Percentiles rank a stretch among this genome's conserved stretches.
phyloP scores from a whole-genome alignment of 2,888 invertebrate genomes.

The Sphinx pinastri region DNA sequence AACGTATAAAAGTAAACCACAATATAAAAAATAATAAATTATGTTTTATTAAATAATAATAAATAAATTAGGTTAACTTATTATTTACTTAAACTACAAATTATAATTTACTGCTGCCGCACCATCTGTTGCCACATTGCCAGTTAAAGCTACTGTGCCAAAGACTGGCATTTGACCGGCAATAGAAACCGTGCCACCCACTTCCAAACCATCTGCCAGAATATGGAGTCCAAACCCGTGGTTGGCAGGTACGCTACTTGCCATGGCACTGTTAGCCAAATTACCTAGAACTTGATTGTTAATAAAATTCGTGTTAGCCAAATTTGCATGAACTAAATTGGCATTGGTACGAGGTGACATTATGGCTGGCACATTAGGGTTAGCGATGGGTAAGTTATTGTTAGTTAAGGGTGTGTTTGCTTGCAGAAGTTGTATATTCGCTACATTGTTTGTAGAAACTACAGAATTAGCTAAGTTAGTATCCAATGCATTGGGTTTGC shows the following conservation, averaged over 20 bases:
- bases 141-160: conserved; percentile 58
- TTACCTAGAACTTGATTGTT: conserved; percentile 19
- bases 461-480: neutral
- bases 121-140: conserved; percentile 59
- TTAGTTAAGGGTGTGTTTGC: neutral
- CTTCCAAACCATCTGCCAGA: conserved; percentile 58
- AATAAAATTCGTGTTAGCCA: neutral
- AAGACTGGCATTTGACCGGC: conserved; percentile 63
- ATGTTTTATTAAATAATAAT: conserved; percentile 25
- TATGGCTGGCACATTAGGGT: neutral
- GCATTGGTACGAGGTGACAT: neutral
- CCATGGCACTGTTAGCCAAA: neutral
- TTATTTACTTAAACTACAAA: conserved; percentile 26
- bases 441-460: neutral
- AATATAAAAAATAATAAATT: conserved; percentile 7
- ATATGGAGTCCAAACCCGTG: conserved; percentile 53
- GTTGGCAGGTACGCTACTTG: conserved; percentile 14
- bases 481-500: neutral
- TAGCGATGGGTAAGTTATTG: neutral
- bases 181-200: conserved; percentile 59
- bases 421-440: neutral
- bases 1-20: neutral
- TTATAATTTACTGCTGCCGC: conserved; percentile 54
- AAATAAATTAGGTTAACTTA: conserved; percentile 1
- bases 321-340: conserved; percentile 17